Base-by-base conservation (phyloP, 1,140 invertebrate genomes). In the Bathynomus jamesi region DNA sequence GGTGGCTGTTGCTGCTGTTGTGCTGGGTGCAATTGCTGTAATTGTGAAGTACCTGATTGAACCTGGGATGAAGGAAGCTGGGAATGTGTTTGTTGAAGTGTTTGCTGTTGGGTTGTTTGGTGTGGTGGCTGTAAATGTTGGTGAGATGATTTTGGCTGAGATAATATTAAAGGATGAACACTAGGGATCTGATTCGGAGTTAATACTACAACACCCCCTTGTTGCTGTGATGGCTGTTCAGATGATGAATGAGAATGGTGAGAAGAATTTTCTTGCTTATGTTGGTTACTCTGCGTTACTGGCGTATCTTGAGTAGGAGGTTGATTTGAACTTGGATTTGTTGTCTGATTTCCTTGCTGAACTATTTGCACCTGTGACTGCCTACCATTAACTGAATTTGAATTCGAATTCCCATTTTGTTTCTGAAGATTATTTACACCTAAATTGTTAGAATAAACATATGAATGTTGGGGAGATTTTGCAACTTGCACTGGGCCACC, bases 401-500 rank as follows among this genome's bases (percentile, higher is more conserved):
- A 3, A 53, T 53, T 53, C 40, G 21, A 53, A 53, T 11, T 1
- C 13, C 21, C 21, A 53, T 21, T 53, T 5, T 53, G 40, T 21
- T 53, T 53, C 5, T 53, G 40, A 17, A 21, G n/a, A n/a, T n/a
- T 21, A 53, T 53, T 53, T 53, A 53, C 2, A 53, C 40, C 21
- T 21, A 53, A 17, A 53, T 21, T 53, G 40, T 53, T 53, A 53
- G 40, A 5, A 21, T 17, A 53, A 32, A 25, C 46, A 27, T 40
- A 70, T 29, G 2, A 69, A 32, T 1, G 69, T 31, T 40, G 53
- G 31, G 28, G 61, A 25, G 28, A 40, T 28, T 64, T 70, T 71
- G 76, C 61, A 31, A 60, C n/a, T n/a, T n/a, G n/a, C n/a, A n/a
- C n/a, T n/a, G n/a, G n/a, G n/a, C n/a, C n/a, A n/a, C n/a, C 40